Base-by-base conservation (phyloP, 2,888 invertebrate genomes). In the Melanchra persicariae region DNA sequence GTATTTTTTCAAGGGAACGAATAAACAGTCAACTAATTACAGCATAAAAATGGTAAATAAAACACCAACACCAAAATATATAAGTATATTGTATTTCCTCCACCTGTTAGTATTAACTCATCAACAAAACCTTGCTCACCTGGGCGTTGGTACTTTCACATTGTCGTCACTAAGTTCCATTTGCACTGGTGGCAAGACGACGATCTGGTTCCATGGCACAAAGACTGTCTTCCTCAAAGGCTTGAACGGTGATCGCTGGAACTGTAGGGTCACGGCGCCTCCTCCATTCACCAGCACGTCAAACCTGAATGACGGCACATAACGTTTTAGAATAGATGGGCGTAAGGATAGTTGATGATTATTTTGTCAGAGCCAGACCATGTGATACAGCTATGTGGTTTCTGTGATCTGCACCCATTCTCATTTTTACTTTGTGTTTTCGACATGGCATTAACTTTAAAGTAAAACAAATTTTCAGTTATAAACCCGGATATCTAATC, bases 211-310 rank as follows among this genome's bases (percentile, higher is more conserved):
- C 99, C 99, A 99, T 26, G 99, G 99, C 76, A 99, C 99, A 94
- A 98, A 98, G 74, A 99, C 98, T 5, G 98, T 99, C 90, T 98
- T 97, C 79, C 98, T 98, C 73, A 98, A 96, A 0, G 98, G 98
- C 91, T 98, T 97, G 97, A 99, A 99, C 37, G 99, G 99, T 70
- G 98, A 98, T 74, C 99, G 97, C 92, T 99, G 99, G 96, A 99
- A 99, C 95, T 99, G 99, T 83, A 99, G 96, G 26, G 99, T 99
- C 70, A 99, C 99, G 2, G 99, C 99, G 45, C 99, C 99, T 60
- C 99, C 99, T 22, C 99, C 99, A 94, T 99, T 99, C 77, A 99
- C 99, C 89, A 99, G 96, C 73, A 99, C 98, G 96, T 99, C 99
- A 96, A 99, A 99, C 98, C 99, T 99, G 92, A 78, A 92, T 72